Conservation (phyloP, 1,140 invertebrate species). For the Liolophura sinensis region DNA sequence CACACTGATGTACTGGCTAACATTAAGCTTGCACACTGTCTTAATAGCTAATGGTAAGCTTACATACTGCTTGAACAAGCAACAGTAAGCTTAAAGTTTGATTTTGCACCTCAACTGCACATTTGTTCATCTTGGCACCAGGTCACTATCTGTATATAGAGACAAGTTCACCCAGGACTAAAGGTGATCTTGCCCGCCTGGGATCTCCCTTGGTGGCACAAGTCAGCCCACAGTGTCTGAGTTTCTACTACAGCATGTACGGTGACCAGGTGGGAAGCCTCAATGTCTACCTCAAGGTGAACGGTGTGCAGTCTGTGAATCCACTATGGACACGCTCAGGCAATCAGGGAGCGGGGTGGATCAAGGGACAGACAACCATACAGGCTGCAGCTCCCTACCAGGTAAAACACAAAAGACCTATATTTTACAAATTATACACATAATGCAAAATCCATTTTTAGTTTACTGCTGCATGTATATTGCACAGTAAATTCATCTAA, state of each 20-base stretch:
- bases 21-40: no score
- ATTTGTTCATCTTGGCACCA: neutral
- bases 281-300: slow-evolving; percentile 37
- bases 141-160: slow-evolving; percentile 39
- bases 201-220: neutral
- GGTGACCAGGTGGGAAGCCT: slow-evolving; percentile 54
- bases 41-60: no score
- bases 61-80: no score
- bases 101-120: no score
- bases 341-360: slow-evolving; percentile 47
- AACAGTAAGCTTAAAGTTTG: no score
- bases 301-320: neutral
- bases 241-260: slow-evolving; percentile 76
- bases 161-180: slow-evolving; percentile 29
- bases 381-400: neutral
- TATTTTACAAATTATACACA: no score
- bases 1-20: no score
- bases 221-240: slow-evolving; percentile 14
- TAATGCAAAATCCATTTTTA: no score
- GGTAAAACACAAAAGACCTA: no score
- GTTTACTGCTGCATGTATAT: no score
- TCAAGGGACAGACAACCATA: slow-evolving; percentile 32
- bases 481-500: no score
- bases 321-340: slow-evolving; percentile 40
- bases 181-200: slow-evolving; percentile 25